phyloP scores from a whole-genome alignment of 1,140 invertebrate species.

The Temnothorax nylanderi region DNA sequence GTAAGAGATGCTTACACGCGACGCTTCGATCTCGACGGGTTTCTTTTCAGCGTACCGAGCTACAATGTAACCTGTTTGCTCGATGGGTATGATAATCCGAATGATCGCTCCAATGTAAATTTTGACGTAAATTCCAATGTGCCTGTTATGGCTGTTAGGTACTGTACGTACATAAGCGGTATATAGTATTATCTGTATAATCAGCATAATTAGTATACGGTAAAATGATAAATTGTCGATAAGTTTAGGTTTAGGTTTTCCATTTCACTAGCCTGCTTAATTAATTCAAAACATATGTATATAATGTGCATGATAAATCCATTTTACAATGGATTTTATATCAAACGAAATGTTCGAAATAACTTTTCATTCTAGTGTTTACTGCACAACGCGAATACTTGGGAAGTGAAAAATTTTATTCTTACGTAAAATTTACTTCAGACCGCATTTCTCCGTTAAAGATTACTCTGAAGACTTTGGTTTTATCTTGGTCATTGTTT shows the following conservation, averaged over 20 bases:
- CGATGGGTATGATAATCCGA: neutral
- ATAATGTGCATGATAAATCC: too few species aligned
- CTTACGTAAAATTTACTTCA: neutral
- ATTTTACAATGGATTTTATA: neutral
- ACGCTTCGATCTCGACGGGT: neutral
- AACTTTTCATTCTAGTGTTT: neutral
- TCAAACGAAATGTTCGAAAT: neutral
- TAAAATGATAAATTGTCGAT: neutral
- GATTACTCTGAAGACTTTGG: neutral
- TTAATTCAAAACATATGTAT: neutral
- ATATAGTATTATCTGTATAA: too few species aligned
- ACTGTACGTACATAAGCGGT: neutral
- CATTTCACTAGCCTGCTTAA: too few species aligned
- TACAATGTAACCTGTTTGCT: constrained; percentile 38
- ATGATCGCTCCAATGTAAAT: neutral
- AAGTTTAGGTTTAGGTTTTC: neutral
- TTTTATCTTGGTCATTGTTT: neutral
- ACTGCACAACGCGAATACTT: neutral
- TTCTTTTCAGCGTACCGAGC: neutral
- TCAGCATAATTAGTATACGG: too few species aligned
- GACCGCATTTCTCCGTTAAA: neutral
- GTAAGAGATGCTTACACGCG: constrained; percentile 17
- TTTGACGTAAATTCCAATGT: neutral
- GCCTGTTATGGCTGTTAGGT: neutral
- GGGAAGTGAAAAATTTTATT: neutral